Base-by-base conservation (phyloP, 2,888 invertebrate genomes). In the Dorcus hopei region DNA sequence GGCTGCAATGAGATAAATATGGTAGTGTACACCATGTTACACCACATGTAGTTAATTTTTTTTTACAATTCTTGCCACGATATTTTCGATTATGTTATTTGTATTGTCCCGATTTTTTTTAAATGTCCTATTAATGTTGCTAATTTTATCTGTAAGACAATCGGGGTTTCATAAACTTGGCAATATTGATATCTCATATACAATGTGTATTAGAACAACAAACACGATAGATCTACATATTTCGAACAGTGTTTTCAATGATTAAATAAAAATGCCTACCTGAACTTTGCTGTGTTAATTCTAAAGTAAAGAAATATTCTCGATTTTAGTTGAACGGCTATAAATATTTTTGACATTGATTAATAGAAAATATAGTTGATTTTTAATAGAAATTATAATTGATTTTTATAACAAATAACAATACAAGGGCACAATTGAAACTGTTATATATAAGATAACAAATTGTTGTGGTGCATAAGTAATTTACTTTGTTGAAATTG, bases 391-490 rank as follows among this genome's bases (percentile, higher is more conserved):
- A 33, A 33, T 33, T 51, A 48, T 54, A 49, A 51, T 48, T 39
- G 56, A 56, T 11, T 23, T 57, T 45, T 45, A 45, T 16, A 45
- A 16, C 16, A 45, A 66, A 69, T 68, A 74, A 75, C 70, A 76
- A 75, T 73, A 73, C 70, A 73, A 74, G 78, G 78, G 78, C 78
- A 78, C 78, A 78, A 77, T 74, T 74, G 72, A 61, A 71, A 75
- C 71, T 76, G 74, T 75, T 74, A 73, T 68, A 70, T 63, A 70
- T 71, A 69, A 66, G 70, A 72, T 72, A 72, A 70, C 64, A 73
- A 72, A 73, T 71, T 75, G 73, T 74, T 74, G 73, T 73, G 70
- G 72, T 72, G 72, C 69, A 72, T 71, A 61, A 68, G 49, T 61
- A 61, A 61, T 43, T 62, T 72, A 69, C 72, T 72, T 73, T 74